Conservation (phyloP, 2,888 invertebrate genomes). For the Trissolcus brochymenae region DNA sequence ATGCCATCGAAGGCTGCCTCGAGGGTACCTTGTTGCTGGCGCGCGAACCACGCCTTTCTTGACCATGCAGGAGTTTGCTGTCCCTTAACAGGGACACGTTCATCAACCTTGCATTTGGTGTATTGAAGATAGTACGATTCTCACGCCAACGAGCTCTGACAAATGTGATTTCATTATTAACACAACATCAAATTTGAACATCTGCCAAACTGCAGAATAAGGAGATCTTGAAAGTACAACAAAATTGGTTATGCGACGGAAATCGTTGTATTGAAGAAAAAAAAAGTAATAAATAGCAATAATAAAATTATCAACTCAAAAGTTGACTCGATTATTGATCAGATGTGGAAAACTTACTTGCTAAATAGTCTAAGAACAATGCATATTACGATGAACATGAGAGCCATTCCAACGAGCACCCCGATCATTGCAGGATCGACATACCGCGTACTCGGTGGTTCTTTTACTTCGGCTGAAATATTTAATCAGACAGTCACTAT, state of each 20-base stretch:
- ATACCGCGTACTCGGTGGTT: slow-evolving; percentile 81
- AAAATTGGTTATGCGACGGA: too few species aligned
- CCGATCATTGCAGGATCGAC: slow-evolving; percentile 94
- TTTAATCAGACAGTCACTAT: neutral
- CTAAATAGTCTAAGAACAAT: slow-evolving; percentile 93
- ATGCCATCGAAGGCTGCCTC: slow-evolving; percentile 90
- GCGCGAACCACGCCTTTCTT: slow-evolving; percentile 87
- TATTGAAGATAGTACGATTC: slow-evolving; percentile 94
- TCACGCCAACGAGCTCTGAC: slow-evolving; percentile 93
- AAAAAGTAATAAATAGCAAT: too few species aligned
- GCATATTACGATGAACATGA: slow-evolving; percentile 96
- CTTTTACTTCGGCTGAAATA: slow-evolving; percentile 78
- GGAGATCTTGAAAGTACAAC: too few species aligned
- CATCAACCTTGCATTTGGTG: slow-evolving; percentile 95
- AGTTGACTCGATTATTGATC: too few species aligned
- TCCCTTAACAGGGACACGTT: slow-evolving; percentile 90
- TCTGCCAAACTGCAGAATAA: too few species aligned
- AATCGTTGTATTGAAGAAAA: too few species aligned
- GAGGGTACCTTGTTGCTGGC: slow-evolving; percentile 88
- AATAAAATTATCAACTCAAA: too few species aligned
- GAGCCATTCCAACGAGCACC: slow-evolving; percentile 91
- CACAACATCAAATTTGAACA: too few species aligned
- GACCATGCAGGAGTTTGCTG: slow-evolving; percentile 86
- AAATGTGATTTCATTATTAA: slow-evolving; percentile 1
- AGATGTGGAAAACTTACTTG: slow-evolving; percentile 81